phyloP scores from a whole-genome alignment of 2,797 vertebrate genomes.

The Capromys pilorides region DNA sequence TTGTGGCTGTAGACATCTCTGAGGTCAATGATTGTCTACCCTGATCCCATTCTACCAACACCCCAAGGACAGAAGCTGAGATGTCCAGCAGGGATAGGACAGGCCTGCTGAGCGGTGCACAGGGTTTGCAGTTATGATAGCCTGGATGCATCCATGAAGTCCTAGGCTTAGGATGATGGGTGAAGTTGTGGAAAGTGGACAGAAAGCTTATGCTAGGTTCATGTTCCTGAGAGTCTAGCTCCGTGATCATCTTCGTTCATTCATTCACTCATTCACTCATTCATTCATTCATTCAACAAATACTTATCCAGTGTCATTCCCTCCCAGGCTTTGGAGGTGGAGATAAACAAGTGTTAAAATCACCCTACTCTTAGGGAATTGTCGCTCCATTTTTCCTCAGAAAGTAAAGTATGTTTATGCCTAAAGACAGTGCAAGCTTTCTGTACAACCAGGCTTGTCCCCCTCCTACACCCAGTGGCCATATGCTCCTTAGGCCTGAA shows the following conservation, averaged over 20 bases:
- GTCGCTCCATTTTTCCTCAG: too few species aligned
- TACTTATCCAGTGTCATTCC: too few species aligned
- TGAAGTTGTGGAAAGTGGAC: constrained; percentile 12
- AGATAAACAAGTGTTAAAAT: too few species aligned
- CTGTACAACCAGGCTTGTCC: background rate
- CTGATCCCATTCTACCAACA: background rate
- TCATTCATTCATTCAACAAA: too few species aligned
- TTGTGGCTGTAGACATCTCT: background rate
- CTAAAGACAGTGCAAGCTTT: background rate
- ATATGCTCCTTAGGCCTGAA: background rate
- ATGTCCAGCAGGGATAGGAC: background rate
- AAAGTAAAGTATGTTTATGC: too few species aligned
- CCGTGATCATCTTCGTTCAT: too few species aligned
- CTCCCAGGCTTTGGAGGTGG: too few species aligned
- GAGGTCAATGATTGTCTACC: background rate
- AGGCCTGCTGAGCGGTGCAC: background rate
- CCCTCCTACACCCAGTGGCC: too few species aligned
- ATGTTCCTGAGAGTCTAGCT: too few species aligned
- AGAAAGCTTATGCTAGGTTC: too few species aligned
- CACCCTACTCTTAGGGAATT: too few species aligned
- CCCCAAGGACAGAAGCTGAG: background rate
- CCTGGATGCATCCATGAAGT: background rate
- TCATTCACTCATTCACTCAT: too few species aligned
- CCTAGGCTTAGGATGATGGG: background rate
- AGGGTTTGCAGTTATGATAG: background rate